Percentiles rank a stretch among this genome's conserved stretches.
These are phyloP conservation scores for Anoncus sp. DNA, from an alignment of 2,888 invertebrate genomes.

Conservation along the genomic window DNA sequence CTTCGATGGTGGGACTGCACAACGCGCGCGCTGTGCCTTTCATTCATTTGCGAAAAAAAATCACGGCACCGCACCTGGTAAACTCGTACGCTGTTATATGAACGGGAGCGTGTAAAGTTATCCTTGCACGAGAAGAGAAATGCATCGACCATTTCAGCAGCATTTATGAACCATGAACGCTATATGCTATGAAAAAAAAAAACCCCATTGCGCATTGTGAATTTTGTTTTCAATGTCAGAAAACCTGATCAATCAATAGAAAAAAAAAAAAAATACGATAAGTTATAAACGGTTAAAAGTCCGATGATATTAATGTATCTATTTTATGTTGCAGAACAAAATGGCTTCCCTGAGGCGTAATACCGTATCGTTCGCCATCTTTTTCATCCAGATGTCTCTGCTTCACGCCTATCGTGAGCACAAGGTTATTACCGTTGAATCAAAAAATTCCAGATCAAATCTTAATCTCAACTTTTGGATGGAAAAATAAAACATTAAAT, in stretches of 20 bases:
- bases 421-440: conserved; percentile 74
- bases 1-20: conserved; percentile 48
- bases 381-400: conserved; percentile 72
- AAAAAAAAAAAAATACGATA: not conserved
- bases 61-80: conserved; percentile 36
- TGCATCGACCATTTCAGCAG: not conserved
- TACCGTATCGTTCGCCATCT: conserved; percentile 69
- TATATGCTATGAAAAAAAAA: not conserved
- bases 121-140: not conserved
- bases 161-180: not conserved
- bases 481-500: not conserved
- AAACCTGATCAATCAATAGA: not conserved
- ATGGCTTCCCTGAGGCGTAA: conserved; percentile 75
- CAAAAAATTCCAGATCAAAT: not conserved
- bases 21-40: conserved; percentile 65
- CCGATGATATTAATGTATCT: not conserved
- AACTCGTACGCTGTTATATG: conserved; percentile 25
- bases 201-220: not conserved
- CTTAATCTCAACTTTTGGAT: not conserved
- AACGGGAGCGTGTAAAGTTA: conserved; percentile 32
- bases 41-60: conserved; percentile 70
- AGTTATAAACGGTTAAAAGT: not conserved
- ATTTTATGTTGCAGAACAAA: conserved; percentile 71
- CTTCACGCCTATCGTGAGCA: conserved; percentile 80
- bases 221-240: not conserved